Evolutionary conservation across 1,140 invertebrate genomes (phyloP).

Genomic region (Lepidotrigona ventralis): DNA sequence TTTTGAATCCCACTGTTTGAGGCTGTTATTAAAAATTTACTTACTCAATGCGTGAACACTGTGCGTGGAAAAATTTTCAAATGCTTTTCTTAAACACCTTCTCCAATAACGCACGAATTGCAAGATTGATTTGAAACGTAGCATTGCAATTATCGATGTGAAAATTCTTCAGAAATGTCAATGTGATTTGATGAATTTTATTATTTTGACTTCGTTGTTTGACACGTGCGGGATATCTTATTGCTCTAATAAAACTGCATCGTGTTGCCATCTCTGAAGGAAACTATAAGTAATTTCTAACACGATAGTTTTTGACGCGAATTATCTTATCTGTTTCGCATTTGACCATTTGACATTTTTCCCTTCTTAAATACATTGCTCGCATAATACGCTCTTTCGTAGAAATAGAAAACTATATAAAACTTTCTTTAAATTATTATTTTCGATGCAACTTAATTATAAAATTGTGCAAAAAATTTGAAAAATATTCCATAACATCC

Average conservation of each 20-base stretch:
- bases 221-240: not conserved
- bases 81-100: not conserved
- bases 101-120: not conserved
- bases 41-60: not conserved
- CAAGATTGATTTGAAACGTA: not conserved
- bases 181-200: not conserved
- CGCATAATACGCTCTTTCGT: not conserved
- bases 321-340: constrained; percentile 11
- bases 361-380: not conserved
- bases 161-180: not conserved
- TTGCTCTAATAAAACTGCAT: not conserved
- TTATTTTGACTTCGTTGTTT: not conserved
- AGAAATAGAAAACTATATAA: not conserved
- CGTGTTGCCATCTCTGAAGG: constrained; percentile 36
- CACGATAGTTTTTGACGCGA: constrained; percentile 16
- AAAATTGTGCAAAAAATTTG: not conserved
- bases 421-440: not conserved
- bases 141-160: not conserved
- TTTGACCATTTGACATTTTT: constrained; percentile 1
- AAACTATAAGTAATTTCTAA: constrained; percentile 10
- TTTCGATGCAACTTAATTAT: not conserved
- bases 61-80: too few relatives aligned
- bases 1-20: too few relatives aligned
- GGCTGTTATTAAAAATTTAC: not conserved
- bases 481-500: not conserved